Conservation (phyloP, 2,888 invertebrate genomes). For the Orthosia incerta region DNA sequence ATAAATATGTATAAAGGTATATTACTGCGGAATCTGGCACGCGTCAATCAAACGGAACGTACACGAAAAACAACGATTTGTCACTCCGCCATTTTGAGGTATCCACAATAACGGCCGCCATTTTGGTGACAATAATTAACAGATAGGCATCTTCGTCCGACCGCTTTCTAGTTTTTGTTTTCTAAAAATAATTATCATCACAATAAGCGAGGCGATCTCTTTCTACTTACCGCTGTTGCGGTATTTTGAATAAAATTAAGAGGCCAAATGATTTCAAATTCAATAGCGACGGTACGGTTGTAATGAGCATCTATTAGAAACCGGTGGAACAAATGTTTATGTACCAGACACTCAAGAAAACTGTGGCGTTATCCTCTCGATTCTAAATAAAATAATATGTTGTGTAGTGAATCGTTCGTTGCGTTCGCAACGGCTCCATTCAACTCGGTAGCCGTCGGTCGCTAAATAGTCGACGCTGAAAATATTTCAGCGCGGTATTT, state of each 20-base stretch:
- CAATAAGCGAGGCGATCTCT: conserved; percentile 89
- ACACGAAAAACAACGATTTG: conserved; percentile 87
- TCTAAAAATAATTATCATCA: conserved; percentile 90
- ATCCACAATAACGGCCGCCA: conserved; percentile 87
- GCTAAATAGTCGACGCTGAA: conserved; percentile 74
- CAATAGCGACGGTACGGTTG: conserved; percentile 78
- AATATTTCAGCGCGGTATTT: conserved; percentile 81
- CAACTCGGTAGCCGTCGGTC: conserved; percentile 57
- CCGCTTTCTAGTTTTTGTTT: conserved; percentile 91
- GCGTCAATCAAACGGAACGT: conserved; percentile 90
- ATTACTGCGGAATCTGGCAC: conserved; percentile 87
- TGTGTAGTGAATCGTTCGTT: conserved; percentile 66
- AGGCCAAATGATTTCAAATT: conserved; percentile 83
- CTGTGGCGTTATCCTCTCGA: conserved; percentile 54
- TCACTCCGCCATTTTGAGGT: conserved; percentile 88
- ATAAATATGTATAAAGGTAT: conserved; percentile 88
- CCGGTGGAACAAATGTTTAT: conserved; percentile 79
- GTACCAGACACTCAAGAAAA: conserved; percentile 65
- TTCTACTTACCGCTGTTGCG: conserved; percentile 89
- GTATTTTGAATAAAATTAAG: conserved; percentile 90
- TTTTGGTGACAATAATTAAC: conserved; percentile 91
- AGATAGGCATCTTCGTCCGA: conserved; percentile 87
- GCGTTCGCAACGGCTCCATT: conserved; percentile 66
- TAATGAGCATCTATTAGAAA: conserved; percentile 82
- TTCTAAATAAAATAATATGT: conserved; percentile 64